These are phyloP conservation scores for Molossus alvarezi DNA, from an alignment of 2,797 vertebrate species.

Conservation along the genomic window DNA sequence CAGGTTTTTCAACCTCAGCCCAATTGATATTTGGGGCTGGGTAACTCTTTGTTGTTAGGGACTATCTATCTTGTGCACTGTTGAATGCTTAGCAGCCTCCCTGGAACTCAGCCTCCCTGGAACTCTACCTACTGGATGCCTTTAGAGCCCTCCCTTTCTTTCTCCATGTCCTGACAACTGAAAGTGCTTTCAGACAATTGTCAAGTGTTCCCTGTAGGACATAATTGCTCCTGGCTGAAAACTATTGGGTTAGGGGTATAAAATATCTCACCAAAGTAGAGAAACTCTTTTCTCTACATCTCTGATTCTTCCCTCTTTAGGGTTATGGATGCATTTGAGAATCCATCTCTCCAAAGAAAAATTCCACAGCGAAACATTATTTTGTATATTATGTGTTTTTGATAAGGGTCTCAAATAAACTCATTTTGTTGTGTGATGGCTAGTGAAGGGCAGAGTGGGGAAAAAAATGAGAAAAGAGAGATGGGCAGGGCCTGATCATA, in stretches of 20 bases:
- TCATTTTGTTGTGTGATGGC: not conserved
- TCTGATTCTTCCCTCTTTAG: conserved; percentile 47
- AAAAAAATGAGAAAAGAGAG: not conserved
- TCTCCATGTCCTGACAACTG: not conserved
- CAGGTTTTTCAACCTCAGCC: not conserved
- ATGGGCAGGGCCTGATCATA: not conserved
- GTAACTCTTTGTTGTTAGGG: not conserved
- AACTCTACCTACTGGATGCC: not conserved
- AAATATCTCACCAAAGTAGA: conserved; percentile 3
- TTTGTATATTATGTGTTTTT: not conserved
- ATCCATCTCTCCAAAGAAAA: conserved; percentile 34
- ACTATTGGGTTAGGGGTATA: not conserved
- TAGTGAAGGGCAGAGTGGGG: not conserved
- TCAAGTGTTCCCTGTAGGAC: not conserved
- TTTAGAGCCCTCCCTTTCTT: not conserved
- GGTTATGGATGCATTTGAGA: not conserved
- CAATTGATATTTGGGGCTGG: not conserved
- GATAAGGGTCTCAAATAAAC: not conserved
- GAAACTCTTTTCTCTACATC: conserved; percentile 23
- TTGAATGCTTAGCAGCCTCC: not conserved
- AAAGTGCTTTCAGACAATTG: not conserved
- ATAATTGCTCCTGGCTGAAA: not conserved
- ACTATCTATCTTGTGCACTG: not conserved
- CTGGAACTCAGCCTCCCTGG: not conserved
- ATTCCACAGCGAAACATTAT: conserved; percentile 15